Percentiles rank a stretch among this genome's conserved stretches.
These are phyloP conservation scores for Machaerirhynchus nigripectus DNA, from an alignment of 2,113 vertebrate species.

Conservation along the genomic window DNA sequence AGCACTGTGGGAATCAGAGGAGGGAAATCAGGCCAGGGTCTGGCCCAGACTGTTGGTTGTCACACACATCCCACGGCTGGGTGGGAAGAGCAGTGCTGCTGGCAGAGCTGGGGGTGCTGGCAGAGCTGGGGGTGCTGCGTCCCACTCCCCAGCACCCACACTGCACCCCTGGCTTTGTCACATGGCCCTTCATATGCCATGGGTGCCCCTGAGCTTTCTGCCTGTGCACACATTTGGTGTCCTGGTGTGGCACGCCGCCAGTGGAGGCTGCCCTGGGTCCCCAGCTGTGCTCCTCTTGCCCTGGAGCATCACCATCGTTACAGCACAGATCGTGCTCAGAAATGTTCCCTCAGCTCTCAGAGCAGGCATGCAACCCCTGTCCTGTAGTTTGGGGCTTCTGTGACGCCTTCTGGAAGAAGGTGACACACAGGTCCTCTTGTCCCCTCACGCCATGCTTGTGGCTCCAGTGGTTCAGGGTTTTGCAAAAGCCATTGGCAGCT, in stretches of 20 bases:
- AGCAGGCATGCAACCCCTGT: neutral
- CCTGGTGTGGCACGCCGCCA: accelerated
- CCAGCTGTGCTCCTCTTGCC: neutral
- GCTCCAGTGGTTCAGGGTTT: neutral
- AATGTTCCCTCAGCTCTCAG: neutral
- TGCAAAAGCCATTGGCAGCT: neutral
- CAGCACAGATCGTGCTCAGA: accelerated
- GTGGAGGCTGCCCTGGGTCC: neutral
- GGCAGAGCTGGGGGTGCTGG: neutral
- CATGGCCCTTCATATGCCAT: accelerated
- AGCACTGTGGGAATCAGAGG: neutral
- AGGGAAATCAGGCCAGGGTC: neutral
- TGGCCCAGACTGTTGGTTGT: neutral
- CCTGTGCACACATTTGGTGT: neutral
- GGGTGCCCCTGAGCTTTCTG: neutral
- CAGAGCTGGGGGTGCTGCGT: neutral
- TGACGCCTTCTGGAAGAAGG: neutral
- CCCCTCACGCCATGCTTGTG: neutral
- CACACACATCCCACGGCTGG: accelerated
- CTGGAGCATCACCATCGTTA: accelerated
- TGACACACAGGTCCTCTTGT: neutral
- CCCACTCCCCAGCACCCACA: neutral
- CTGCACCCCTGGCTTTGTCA: neutral
- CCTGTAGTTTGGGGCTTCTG: neutral
- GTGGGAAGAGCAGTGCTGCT: neutral